phyloP scores from a whole-genome alignment of 1,140 invertebrate genomes.

The Panagrolaimus sp. region DNA sequence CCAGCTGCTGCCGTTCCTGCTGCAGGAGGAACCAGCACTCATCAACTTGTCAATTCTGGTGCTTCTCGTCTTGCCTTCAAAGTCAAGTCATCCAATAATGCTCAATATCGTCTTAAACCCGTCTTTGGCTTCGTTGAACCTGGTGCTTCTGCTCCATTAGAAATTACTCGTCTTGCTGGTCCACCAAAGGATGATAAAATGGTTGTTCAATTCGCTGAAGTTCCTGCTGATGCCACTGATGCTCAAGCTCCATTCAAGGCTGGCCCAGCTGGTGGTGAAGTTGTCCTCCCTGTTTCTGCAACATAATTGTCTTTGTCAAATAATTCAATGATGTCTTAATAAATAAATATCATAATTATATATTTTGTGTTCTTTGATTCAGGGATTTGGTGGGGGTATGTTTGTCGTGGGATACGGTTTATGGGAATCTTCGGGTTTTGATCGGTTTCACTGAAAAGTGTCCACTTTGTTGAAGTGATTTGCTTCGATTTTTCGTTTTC shows the following conservation, averaged over 20 bases:
- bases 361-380: too few relatives aligned
- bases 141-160: conserved; percentile 27
- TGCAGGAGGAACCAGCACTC: conserved; percentile 26
- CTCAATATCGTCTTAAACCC: conserved; percentile 43
- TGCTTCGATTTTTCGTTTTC: too few relatives aligned
- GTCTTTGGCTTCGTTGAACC: conserved; percentile 50
- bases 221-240: conserved; percentile 39
- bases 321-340: too few relatives aligned
- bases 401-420: too few relatives aligned
- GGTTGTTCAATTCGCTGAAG: conserved; percentile 38
- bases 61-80: conserved; percentile 23
- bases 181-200: conserved; percentile 48
- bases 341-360: too few relatives aligned
- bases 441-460: too few relatives aligned
- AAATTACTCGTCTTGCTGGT: conserved; percentile 42
- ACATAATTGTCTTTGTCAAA: conserved; percentile 4
- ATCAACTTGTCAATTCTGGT: conserved; percentile 28
- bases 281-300: conserved; percentile 30
- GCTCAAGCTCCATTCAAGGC: conserved; percentile 39
- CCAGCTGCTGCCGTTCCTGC: conserved; percentile 28
- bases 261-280: conserved; percentile 29
- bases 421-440: too few relatives aligned
- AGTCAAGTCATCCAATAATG: conserved; percentile 46
- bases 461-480: too few relatives aligned
- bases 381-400: too few relatives aligned